Base-by-base conservation (phyloP, 2,113 vertebrate species). In the Cyprinus carpio region DNA sequence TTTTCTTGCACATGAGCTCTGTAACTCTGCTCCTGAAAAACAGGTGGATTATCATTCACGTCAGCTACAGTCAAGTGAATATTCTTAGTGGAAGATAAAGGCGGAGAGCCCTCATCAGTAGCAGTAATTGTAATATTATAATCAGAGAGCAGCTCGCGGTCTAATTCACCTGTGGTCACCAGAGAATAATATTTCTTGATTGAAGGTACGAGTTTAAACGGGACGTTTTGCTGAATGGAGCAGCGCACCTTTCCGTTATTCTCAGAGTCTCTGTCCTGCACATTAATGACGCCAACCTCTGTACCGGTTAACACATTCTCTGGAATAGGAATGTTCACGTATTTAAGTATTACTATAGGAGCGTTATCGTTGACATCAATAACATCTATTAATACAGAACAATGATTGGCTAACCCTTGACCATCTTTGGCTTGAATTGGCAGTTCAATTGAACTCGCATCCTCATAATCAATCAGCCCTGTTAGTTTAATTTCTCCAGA, bases 241-340 rank as follows among this genome's bases (percentile, higher is more conserved):
- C 56, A 58, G 56, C 56, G 56, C 56, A 58, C 56, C 56, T 58
- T 20, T 67, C 90, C 75, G 69, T 96, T 95, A n/a, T 20, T 86
- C n/a, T 89, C 90, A 3, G 95, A 94, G 84, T 96, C 95, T 92
- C 71, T 81, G 65, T 96, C 95, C 69, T 92, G 93, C 0, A 95
- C 92, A 56, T 95, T 94, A 81, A 96, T 92, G 75, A 96, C 93
- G 60, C 93, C 93, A 2, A 95, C 71, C n/a, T 82, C 92, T 78
- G 95, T 93, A 77, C 92, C 93, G 51, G 90, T 89, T 77, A 25
- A 4, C 90, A 20, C 34, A 1, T 40, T 72, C 69, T 72, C 69
- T 0, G 34, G 9, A 72, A 72, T 1, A 0, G 18, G 18, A 0
- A 6, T 40, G 6, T 56, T 90, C 4, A 94, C 34, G 1, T 94